Base-by-base conservation (phyloP, 2,888 invertebrate genomes). In the Portevinia maculata region DNA sequence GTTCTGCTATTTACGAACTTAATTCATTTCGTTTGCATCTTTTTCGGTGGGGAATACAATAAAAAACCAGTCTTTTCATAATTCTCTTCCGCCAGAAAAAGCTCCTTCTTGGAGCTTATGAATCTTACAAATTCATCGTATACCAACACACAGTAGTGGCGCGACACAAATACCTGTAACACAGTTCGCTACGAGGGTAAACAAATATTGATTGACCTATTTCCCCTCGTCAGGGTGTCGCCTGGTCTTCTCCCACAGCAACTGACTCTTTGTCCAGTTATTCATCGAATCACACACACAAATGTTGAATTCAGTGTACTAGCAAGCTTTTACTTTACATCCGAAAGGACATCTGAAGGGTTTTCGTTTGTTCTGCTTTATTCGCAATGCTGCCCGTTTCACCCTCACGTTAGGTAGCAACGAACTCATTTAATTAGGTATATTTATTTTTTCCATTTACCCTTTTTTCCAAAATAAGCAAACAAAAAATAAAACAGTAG, bases 191-290 rank as follows among this genome's bases (percentile, higher is more conserved):
- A 44, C 53, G 71, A 78, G 78, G 76, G 70, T 83, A 83, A 73
- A 78, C 78, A 78, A 78, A 78, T 83, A 83, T 83, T 78, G 83
- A 83, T 83, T 83, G 83, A 83, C 83, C 83, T 83, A 83, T 78
- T 83, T 83, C 78, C 81, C 81, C 73, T 73, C 13, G 55, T 44
- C 60, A 60, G 83, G 78, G 81, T 81, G 81, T 62, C 64, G 75
- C 50, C 62, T n/a, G 13, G 30, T 11, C 53, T 28, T 24, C 64
- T 37, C 15, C 1, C 19, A 41, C 39, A 30, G 34, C 37, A 57
- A 48, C 19, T 15, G 41, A 55, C 48, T 21, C 50, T 21, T 37
- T 11, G 9, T 32, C 19, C 62, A 39, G 32, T 39, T 44, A 44
- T 44, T 8, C 11, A 7, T n/a, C 41, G 7, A 1, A 13, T 39